Evolutionary conservation across 1,140 invertebrate species (phyloP).

Genomic region (Ceratoteleas bidentatus): DNA sequence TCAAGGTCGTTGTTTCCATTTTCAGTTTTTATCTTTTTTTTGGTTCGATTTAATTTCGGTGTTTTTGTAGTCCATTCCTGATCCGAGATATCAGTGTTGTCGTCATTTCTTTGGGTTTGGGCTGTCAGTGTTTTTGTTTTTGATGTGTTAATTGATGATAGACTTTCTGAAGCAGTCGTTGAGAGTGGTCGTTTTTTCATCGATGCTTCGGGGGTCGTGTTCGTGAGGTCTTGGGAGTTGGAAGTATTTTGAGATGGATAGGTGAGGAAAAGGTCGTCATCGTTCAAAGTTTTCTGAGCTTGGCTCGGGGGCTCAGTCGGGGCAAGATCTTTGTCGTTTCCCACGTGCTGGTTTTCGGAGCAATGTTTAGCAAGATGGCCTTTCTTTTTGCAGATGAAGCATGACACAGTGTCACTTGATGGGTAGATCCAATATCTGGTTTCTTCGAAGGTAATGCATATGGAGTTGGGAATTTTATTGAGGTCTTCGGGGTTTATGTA

Average conservation of each 20-base stretch:
- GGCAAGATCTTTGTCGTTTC: no score
- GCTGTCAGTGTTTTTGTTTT: no score
- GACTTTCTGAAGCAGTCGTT: no score
- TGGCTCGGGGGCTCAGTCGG: background rate
- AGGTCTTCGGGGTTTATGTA: background rate
- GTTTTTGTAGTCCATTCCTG: background rate
- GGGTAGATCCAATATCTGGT: constrained; percentile 7
- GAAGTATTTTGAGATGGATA: no score
- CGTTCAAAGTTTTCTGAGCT: no score
- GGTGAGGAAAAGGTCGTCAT: no score
- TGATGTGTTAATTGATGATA: no score
- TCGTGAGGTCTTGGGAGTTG: no score
- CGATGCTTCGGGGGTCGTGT: no score
- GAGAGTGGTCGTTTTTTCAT: no score
- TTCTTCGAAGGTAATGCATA: background rate
- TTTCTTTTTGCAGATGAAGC: constrained; percentile 2
- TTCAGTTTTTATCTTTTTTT: constrained; percentile 2
- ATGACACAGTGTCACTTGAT: background rate
- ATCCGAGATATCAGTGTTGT: background rate
- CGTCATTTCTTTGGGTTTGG: no score
- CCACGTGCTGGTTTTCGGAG: no score
- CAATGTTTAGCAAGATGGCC: background rate
- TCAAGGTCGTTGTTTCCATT: constrained; percentile 1
- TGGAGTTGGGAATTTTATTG: background rate
- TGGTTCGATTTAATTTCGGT: background rate